Evolutionary conservation across 1,140 invertebrate genomes (phyloP), one percentile per base, ranked within the genome.

Genomic region (Dolichoris vasculosae): DNA sequence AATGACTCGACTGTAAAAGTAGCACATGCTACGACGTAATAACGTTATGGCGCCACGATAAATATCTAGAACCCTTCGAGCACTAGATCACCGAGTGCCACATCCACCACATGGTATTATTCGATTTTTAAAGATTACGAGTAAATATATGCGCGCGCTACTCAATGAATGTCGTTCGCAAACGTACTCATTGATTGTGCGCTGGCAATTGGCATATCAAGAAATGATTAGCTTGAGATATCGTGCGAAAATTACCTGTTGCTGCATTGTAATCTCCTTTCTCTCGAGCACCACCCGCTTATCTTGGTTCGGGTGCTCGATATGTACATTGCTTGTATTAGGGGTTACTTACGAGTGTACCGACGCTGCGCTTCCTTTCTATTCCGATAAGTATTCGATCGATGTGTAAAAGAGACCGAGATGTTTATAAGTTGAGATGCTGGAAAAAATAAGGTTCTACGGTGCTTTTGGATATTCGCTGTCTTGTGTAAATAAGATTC

Each of bases 191-290:
- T 73, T 43, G 69, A 73, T 73, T 43, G 17, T 20, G 0, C 43
- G 38, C 38, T 43, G 69, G 38, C 38, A 43, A 43, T 73, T 43
- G 69, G 38, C 38, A 73, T 73, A 73, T 43, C 69, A 0, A 26
- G 69, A 67, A 84, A 84, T 79, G 63, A 84, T 84, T 79, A 67
- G 20, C 40, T 48, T n/a, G 46, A 46, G 35, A 55, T 67, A 84
- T 78, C 17, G 23, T 23, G 75, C 73, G 43, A 46, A 79, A 76
- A 77, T 76, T 79, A 84, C 76, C 64, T 84, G 75, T 63, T 69
- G 63, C 75, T 32, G 59, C 32, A 59, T 77, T 84, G 75, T 67
- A 84, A 84, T 84, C 82, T 84, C 82, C 82, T 84, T 78, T 84
- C 82, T 84, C 82, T 63, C 73, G 9, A 51, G 55, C 26, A n/a